phyloP scores from a whole-genome alignment of 2,888 invertebrate species.

The Tanytarsus gracilentus region DNA sequence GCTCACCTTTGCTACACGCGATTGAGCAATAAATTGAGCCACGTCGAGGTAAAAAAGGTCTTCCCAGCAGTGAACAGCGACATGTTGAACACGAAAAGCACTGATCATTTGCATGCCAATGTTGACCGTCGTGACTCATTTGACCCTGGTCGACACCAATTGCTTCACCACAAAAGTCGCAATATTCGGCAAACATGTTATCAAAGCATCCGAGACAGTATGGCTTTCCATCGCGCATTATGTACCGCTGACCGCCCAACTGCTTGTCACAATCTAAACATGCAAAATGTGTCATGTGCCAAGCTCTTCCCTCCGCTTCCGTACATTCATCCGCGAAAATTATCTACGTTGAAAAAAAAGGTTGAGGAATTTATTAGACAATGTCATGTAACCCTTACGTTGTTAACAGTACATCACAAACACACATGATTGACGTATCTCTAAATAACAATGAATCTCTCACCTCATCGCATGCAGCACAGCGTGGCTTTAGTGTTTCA shows the following conservation, averaged over 20 bases:
- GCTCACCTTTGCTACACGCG: constrained; percentile 86
- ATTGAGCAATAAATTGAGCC: constrained; percentile 94
- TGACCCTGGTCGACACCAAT: constrained; percentile 96
- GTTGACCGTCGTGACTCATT: constrained; percentile 96
- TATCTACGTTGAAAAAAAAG: constrained; percentile 60
- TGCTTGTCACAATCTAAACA: constrained; percentile 91
- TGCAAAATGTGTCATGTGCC: constrained; percentile 99
- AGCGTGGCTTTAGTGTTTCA: constrained; percentile 91
- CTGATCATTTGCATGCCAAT: constrained; percentile 93
- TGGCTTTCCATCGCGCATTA: constrained; percentile 90
- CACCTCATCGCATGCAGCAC: constrained; percentile 97
- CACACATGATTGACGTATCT: constrained; percentile 7
- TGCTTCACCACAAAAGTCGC: constrained; percentile 92
- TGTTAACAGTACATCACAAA: too few relatives aligned
- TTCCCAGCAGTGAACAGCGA: constrained; percentile 59
- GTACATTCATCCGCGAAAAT: constrained; percentile 98
- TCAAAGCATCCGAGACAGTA: constrained; percentile 95
- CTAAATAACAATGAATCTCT: constrained; percentile 34
- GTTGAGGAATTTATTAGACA: too few relatives aligned
- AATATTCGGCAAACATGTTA: constrained; percentile 91
- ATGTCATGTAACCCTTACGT: too few relatives aligned
- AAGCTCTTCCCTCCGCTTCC: constrained; percentile 95
- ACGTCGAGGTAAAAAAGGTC: constrained; percentile 83
- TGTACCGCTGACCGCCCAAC: constrained; percentile 93
- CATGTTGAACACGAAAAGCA: constrained; percentile 96